phyloP scores from a whole-genome alignment of 37 sponge, comb jelly and placozoan species.

The Lycopodina hypogea region DNA sequence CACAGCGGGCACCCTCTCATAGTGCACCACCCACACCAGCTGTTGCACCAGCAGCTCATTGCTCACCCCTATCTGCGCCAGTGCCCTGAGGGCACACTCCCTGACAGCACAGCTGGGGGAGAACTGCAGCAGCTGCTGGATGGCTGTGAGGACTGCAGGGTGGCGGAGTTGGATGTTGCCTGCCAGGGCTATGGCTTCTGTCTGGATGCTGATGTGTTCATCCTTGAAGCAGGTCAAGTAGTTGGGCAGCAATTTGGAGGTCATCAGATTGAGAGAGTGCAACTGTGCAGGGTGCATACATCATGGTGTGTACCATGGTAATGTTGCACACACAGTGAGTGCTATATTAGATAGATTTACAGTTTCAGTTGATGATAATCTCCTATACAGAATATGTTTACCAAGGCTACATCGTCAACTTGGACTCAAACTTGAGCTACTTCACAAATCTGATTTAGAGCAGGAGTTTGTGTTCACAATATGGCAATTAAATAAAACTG shows the following conservation, averaged over 20 bases:
- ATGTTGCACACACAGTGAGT: too few species aligned
- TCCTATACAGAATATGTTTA: too few species aligned
- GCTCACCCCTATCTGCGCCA: slow-evolving; percentile 48
- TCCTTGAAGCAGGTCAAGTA: slow-evolving; percentile 83
- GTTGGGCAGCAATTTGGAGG: slow-evolving; percentile 65
- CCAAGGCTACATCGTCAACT: too few species aligned
- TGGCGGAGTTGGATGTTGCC: slow-evolving; percentile 41
- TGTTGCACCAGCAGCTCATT: slow-evolving; percentile 41
- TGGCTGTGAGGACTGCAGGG: slow-evolving; percentile 22
- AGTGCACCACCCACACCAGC: slow-evolving; percentile 77
- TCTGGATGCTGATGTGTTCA: slow-evolving; percentile 75
- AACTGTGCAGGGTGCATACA: slow-evolving; percentile 22
- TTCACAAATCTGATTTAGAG: too few species aligned
- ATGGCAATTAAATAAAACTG: too few species aligned
- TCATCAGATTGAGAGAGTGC: slow-evolving; percentile 78
- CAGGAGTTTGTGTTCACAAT: too few species aligned
- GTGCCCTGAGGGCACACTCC: slow-evolving; percentile 72
- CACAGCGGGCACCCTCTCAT: slow-evolving; percentile 63
- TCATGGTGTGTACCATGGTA: neutral
- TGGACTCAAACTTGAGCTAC: too few species aligned
- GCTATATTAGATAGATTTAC: too few species aligned
- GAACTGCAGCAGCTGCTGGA: slow-evolving; percentile 58
- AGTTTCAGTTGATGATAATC: too few species aligned
- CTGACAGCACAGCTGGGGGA: slow-evolving; percentile 61
- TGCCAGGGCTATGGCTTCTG: slow-evolving; percentile 69